Evolutionary conservation across 2,113 vertebrate genomes (phyloP).

Genomic region (Tor tambroides): DNA sequence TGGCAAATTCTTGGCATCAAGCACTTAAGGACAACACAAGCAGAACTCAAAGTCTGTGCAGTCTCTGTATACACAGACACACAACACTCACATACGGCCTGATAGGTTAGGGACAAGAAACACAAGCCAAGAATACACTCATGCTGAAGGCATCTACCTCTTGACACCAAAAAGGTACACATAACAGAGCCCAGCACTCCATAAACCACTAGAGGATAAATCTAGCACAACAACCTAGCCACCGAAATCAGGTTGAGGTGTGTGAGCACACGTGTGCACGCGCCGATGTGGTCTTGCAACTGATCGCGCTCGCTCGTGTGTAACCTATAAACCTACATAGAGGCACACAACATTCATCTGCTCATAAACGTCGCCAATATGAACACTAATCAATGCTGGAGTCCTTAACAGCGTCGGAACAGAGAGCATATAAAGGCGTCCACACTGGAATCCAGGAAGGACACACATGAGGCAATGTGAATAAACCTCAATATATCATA

Average conservation of each 20-base stretch:
- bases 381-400: background rate
- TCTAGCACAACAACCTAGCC: conserved; percentile 39
- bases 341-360: conserved; percentile 32
- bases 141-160: conserved; percentile 47
- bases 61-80: conserved; percentile 34
- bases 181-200: conserved; percentile 27
- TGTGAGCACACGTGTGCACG: background rate
- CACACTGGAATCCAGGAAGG: background rate
- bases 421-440: background rate
- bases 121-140: conserved; percentile 49
- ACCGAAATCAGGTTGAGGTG: conserved; percentile 25
- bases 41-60: conserved; percentile 28
- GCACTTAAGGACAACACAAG: conserved; percentile 40
- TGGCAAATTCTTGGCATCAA: conserved; percentile 37
- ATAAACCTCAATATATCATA: conserved; percentile 30
- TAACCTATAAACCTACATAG: conserved; percentile 72
- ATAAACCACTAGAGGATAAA: conserved; percentile 45
- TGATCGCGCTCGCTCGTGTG: conserved; percentile 48
- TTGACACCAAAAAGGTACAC: conserved; percentile 21
- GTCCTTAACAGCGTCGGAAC: background rate
- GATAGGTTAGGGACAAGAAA: conserved; percentile 51
- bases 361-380: conserved; percentile 4
- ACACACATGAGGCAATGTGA: conserved; percentile 43
- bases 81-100: conserved; percentile 26
- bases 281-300: conserved; percentile 41